These are phyloP conservation scores for Tachypleus tridentatus DNA, from an alignment of 1,140 invertebrate species.

Conservation along the genomic window DNA sequence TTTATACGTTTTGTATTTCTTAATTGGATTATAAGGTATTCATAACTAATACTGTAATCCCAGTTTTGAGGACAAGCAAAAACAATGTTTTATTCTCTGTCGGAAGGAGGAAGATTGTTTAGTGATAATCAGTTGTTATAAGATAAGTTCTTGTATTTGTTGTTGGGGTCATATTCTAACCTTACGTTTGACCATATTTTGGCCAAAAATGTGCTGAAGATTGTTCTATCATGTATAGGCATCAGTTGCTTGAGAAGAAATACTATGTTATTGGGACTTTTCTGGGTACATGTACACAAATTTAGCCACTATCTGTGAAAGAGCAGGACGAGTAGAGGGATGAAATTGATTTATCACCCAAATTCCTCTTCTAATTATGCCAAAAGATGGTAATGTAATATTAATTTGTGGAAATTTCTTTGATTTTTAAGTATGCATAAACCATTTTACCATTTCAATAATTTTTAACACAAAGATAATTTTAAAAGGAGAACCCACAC, in stretches of 20 bases:
- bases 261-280: conserved; percentile 85
- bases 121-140: no score
- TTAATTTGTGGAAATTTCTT: no score
- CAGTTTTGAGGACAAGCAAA: no score
- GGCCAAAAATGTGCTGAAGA: background rate
- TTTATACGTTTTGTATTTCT: no score
- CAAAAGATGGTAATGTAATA: conserved; percentile 85
- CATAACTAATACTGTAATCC: no score
- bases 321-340: conserved; percentile 91
- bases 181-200: conserved; percentile 31
- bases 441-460: conserved; percentile 9
- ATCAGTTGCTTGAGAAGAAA: conserved; percentile 91
- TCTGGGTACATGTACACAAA: conserved; percentile 99
- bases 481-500: no score
- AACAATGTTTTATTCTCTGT: no score
- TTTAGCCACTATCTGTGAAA: conserved; percentile 95
- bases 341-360: conserved; percentile 95
- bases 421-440: conserved; percentile 2
- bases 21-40: no score
- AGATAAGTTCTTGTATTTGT: no score
- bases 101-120: no score
- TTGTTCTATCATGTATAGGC: conserved; percentile 34
- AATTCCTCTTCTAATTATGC: conserved; percentile 97
- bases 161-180: no score
- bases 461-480: no score